A percentile compares a stretch with the other conserved stretches of the same genome.
phyloP scores from a whole-genome alignment of 2,797 vertebrate genomes.

The Synaphobranchus kaupii region DNA sequence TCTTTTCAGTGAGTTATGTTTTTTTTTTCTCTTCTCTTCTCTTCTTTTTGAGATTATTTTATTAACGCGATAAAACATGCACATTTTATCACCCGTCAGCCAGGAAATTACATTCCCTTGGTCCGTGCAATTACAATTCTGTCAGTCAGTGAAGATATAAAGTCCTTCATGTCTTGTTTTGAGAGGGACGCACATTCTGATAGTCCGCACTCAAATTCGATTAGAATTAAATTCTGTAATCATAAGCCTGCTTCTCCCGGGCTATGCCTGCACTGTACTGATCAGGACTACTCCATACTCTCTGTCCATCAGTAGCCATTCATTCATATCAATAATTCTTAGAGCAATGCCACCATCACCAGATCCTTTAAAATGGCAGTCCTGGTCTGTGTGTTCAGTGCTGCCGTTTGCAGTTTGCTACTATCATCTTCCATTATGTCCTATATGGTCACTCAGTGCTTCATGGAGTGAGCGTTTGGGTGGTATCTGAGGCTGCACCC shows the following conservation, averaged over 20 bases:
- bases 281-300: background rate
- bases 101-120: background rate
- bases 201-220: background rate
- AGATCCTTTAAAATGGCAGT: background rate
- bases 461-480: background rate
- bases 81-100: background rate
- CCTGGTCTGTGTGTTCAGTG: background rate
- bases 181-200: background rate
- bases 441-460: background rate
- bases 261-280: background rate
- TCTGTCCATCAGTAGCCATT: background rate
- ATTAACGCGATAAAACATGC: background rate
- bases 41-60: background rate
- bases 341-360: background rate
- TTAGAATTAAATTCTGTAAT: background rate
- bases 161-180: background rate
- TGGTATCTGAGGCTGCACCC: background rate
- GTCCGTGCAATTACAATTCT: background rate
- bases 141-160: background rate
- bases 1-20: background rate
- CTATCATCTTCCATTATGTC: background rate
- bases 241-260: background rate
- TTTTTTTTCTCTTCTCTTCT: background rate
- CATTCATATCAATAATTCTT: background rate
- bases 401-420: background rate